Evolutionary conservation across 2,113 vertebrate genomes (phyloP), one percentile per base, ranked within the genome.

Genomic region (Lagopus muta): DNA sequence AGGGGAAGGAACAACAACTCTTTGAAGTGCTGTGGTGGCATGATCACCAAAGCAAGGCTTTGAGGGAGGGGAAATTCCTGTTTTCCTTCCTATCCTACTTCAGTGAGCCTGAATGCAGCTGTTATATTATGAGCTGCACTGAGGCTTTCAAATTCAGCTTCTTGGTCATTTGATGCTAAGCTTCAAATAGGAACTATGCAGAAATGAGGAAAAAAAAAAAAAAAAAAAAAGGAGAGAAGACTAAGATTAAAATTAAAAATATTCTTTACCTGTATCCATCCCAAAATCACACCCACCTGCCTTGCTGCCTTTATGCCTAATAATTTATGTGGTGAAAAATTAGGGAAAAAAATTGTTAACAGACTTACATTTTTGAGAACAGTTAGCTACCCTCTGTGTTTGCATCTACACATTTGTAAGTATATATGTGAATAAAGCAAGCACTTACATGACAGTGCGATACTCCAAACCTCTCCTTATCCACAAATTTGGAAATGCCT

Each of bases 11-110:
- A 90, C 76, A 83, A 47, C 79, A 86, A 91, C 4, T 16, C 93
- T 97, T 96, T 97, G 94, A 95, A 94, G 91, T 91, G 47, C 57
- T 86, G 76, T 66, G 3, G 19, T 90, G 82, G 73, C 88, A 86
- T 40, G 69, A 92, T 94, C 65, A 72, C 79, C 88, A 94, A 86
- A 90, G 82, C 52, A 90, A 88, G 11, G n/a, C 24, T 95, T 72
- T 3, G 4, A 92, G 34, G 82, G 93, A 92, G 32, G 82, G 93
- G 93, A 96, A 96, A 96, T 95, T 95, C 94, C 91, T 94, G 90
- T 96, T 95, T 96, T 34, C 73, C 62, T 94, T 94, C 73, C 65
- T 81, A 65, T 64, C 48, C 72, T 75, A 52, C 76, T 83, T 91
- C 70, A 91, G 38, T 4, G 27, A 34, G 69, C 65, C 70, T 76